These are phyloP conservation scores for Carollia perspicillata DNA, from an alignment of 2,113 vertebrate species.

Conservation along the genomic window DNA sequence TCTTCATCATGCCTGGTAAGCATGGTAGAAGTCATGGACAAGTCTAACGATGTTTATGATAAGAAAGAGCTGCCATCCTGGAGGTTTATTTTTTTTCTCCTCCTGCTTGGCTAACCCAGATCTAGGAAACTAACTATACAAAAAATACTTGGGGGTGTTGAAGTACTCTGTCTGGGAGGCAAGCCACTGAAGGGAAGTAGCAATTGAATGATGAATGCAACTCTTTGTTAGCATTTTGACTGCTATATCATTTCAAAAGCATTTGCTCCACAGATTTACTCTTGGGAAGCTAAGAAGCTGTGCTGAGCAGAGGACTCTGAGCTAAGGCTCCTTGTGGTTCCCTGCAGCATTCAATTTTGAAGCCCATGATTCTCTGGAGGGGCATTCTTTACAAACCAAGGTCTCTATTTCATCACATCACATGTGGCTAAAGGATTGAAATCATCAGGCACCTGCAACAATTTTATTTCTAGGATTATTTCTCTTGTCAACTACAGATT, in stretches of 20 bases:
- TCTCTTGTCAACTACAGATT: conserved; percentile 55
- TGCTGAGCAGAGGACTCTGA: conserved; percentile 7
- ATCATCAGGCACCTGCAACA: conserved; percentile 60
- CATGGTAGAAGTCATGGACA: neutral
- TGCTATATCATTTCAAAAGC: conserved; percentile 36
- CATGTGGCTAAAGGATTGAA: neutral
- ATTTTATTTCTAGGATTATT: conserved; percentile 59
- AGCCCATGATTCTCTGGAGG: conserved; percentile 18
- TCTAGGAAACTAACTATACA: neutral
- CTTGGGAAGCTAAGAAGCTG: conserved; percentile 34
- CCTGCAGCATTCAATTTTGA: neutral
- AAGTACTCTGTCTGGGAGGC: conserved; percentile 28
- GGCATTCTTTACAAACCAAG: conserved; percentile 50
- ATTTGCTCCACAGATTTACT: conserved; percentile 23
- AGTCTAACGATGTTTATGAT: neutral
- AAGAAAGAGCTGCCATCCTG: neutral
- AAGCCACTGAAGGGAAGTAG: conserved; percentile 40
- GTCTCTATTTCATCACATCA: conserved; percentile 62
- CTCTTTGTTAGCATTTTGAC: conserved; percentile 47
- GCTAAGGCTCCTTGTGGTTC: neutral
- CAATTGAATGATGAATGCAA: conserved; percentile 43
- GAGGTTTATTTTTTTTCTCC: neutral
- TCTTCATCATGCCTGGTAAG: neutral
- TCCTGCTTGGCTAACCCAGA: neutral
- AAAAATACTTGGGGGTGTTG: conserved; percentile 11